Base-by-base conservation (phyloP, 1,140 invertebrate species). In the Caligus rogercresseyi region DNA sequence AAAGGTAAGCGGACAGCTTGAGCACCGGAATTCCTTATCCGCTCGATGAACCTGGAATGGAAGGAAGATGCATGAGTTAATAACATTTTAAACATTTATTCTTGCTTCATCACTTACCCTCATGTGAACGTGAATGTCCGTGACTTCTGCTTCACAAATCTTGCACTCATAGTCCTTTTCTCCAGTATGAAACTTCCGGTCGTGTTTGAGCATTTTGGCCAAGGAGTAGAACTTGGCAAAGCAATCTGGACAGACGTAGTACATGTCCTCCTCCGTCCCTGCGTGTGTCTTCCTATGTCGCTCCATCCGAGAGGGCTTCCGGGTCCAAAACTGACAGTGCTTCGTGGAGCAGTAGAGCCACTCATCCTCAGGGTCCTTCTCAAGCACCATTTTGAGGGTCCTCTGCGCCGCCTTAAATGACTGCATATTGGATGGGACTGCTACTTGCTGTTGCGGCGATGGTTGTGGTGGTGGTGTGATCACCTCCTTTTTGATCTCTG, bases 201-300 rank as follows among this genome's bases (percentile, higher is more conserved):
- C 57, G 21, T 60, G 57, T 60, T 60, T 60, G 24, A 60, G 26
- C 57, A 60, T 60, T 31, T 60, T 60, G 3, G 57, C 24, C 25
- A 60, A 43, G 15, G 57, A 60, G 24, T 60, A 60, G 57, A 60
- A 60, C 26, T 25, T 60, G 57, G 25, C 20, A 18, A 16, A 25
- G 24, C 57, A 60, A 43, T 60, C 57, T 25, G 57, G 57, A 18
- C 57, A 60, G 15, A 25, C 26, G 24, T 26, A 60, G 23, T 25
- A 26, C 57, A 25, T 60, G 23, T 25, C 18, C 16, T 56, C 19
- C 18, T 31, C 57, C 15, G 57, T 18, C n/a, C 31, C 31, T 25
- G 23, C 18, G 20, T 60, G 57, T n/a, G 20, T 24, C 26, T n/a
- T 20, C 51, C 21, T 25, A 25, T 60, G 57, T 25, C 57, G 2